Evolutionary conservation across 2,888 invertebrate genomes (phyloP).

Genomic region (Hyles lineata): DNA sequence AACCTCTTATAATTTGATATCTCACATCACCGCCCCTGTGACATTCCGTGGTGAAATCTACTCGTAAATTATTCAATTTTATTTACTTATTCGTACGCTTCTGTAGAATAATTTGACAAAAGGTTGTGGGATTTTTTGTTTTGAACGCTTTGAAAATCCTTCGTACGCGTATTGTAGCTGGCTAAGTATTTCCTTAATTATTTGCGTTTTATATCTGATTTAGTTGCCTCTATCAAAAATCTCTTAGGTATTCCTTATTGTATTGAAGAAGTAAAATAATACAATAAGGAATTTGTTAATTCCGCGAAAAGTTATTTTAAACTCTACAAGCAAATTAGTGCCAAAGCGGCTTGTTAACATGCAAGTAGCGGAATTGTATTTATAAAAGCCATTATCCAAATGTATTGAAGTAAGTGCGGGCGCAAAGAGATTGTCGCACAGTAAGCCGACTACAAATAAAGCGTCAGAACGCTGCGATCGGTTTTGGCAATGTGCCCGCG

Average conservation of each 20-base stretch:
- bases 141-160: conserved; percentile 10
- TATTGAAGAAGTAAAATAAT: too few relatives aligned
- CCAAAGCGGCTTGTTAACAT: background rate
- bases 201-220: background rate
- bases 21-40: conserved; percentile 79
- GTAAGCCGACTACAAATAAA: conserved; percentile 69
- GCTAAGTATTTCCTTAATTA: background rate
- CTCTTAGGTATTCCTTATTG: too few relatives aligned
- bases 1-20: conserved; percentile 82
- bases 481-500: conserved; percentile 69
- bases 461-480: conserved; percentile 58
- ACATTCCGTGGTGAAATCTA: conserved; percentile 78
- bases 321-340: background rate
- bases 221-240: too few relatives aligned
- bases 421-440: conserved; percentile 59
- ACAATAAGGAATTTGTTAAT: too few relatives aligned
- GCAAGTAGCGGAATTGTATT: conserved; percentile 4
- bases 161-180: background rate
- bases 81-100: conserved; percentile 71
- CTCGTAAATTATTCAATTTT: conserved; percentile 80
- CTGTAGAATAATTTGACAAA: conserved; percentile 59
- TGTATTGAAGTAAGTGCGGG: conserved; percentile 56
- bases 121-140: conserved; percentile 55
- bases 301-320: background rate
- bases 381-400: conserved; percentile 47